These are phyloP conservation scores for Spheniscus humboldti DNA, from an alignment of 2,797 vertebrate species.

Conservation along the genomic window DNA sequence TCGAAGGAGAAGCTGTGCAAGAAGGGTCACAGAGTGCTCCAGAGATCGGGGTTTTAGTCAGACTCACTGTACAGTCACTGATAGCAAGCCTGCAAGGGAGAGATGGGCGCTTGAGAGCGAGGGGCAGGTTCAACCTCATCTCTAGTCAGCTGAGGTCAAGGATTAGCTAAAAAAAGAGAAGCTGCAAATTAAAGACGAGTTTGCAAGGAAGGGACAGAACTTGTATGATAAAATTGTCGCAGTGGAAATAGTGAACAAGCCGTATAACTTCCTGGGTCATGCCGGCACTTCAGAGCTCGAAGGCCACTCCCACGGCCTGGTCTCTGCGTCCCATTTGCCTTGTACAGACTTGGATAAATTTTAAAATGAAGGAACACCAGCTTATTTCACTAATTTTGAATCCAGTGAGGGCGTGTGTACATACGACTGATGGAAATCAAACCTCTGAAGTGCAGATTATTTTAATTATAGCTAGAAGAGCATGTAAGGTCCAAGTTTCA, in stretches of 20 bases:
- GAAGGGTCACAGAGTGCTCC: background rate
- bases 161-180: background rate
- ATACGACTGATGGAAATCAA: background rate
- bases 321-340: background rate
- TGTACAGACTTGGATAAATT: background rate
- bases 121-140: background rate
- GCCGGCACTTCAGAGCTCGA: background rate
- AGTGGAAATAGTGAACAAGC: background rate
- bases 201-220: background rate
- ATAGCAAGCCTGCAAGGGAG: background rate
- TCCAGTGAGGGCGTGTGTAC: background rate
- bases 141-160: background rate
- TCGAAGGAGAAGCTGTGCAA: background rate
- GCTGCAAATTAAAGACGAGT: background rate
- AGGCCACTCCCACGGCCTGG: background rate
- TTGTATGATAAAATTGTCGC: rapidly evolving
- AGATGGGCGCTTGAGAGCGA: rapidly evolving
- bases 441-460: constrained; percentile 25
- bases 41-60: background rate
- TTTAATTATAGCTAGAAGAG: constrained; percentile 36
- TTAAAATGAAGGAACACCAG: background rate
- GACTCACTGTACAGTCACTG: background rate
- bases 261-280: background rate
- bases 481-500: background rate
- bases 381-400: background rate